Conservation (phyloP, 2,113 vertebrate species). For the Dolichotis patagonum region DNA sequence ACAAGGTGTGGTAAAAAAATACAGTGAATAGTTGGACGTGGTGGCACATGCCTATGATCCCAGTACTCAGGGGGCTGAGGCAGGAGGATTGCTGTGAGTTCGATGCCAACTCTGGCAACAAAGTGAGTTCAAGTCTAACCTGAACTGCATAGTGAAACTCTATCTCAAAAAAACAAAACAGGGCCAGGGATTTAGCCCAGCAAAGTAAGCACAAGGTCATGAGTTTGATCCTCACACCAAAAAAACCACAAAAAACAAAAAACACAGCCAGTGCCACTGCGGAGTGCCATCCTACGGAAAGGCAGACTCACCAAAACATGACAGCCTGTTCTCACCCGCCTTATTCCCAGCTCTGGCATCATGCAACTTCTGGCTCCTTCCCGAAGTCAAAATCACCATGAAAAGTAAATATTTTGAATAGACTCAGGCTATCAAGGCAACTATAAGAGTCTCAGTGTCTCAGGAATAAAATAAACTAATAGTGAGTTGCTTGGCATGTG, state of each 20-base stretch:
- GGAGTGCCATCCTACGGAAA: background rate
- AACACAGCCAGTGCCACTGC: background rate
- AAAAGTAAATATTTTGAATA: background rate
- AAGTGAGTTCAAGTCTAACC: background rate
- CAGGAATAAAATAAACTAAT: background rate
- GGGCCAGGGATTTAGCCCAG: no score
- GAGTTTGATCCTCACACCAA: no score
- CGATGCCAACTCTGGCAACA: no score
- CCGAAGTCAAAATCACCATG: background rate
- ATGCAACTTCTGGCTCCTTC: background rate
- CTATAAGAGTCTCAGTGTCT: background rate
- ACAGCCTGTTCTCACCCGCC: background rate
- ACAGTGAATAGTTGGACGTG: background rate
- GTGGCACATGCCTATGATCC: background rate
- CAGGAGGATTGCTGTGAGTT: background rate
- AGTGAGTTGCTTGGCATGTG: background rate
- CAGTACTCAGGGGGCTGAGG: background rate
- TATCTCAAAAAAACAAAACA: background rate
- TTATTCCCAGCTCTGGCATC: background rate
- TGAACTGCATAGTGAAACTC: background rate
- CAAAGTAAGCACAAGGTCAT: no score
- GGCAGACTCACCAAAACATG: background rate
- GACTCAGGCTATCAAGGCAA: background rate
- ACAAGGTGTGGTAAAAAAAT: background rate
- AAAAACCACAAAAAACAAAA: no score